Conservation (phyloP, 1,140 invertebrate genomes). For the Drosophila mayri region DNA sequence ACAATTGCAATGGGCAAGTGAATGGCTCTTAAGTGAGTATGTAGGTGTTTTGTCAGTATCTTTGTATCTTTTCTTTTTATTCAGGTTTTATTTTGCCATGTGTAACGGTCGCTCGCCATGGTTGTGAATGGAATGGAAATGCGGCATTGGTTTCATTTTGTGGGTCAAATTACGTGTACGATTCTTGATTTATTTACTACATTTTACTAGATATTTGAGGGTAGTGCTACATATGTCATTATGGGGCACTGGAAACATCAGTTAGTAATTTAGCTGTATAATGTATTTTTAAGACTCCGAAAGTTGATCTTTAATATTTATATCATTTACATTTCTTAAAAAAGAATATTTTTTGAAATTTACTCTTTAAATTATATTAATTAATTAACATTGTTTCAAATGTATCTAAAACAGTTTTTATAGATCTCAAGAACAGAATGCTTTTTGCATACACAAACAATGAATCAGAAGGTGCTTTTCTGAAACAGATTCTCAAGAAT, state of each 20-base stretch:
- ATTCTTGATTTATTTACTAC: slow-evolving; percentile 20
- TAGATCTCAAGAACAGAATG: slow-evolving; percentile 1
- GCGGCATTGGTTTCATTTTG: slow-evolving; percentile 8
- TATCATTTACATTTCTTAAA: too few relatives aligned
- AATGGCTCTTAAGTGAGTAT: slow-evolving; percentile 30
- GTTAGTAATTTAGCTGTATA: neutral
- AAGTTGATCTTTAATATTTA: too few relatives aligned
- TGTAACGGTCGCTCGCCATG: slow-evolving; percentile 9
- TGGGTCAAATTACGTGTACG: slow-evolving; percentile 31
- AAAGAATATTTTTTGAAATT: too few relatives aligned
- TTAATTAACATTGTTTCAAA: neutral
- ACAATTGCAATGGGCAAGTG: slow-evolving; percentile 38
- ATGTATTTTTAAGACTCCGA: too few relatives aligned
- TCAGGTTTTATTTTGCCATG: slow-evolving; percentile 8
- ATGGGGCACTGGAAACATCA: neutral
- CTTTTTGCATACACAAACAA: slow-evolving; percentile 1
- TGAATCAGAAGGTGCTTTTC: slow-evolving; percentile 24
- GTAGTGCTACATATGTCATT: neutral
- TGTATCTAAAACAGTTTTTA: neutral
- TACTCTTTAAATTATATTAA: too few relatives aligned
- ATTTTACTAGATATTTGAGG: neutral
- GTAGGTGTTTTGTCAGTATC: neutral
- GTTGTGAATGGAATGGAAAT: slow-evolving; percentile 45
- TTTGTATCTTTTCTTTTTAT: neutral
- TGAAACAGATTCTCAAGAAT: slow-evolving; percentile 27